Conservation (phyloP, 2,797 vertebrate genomes). For the Falco biarmicus region DNA sequence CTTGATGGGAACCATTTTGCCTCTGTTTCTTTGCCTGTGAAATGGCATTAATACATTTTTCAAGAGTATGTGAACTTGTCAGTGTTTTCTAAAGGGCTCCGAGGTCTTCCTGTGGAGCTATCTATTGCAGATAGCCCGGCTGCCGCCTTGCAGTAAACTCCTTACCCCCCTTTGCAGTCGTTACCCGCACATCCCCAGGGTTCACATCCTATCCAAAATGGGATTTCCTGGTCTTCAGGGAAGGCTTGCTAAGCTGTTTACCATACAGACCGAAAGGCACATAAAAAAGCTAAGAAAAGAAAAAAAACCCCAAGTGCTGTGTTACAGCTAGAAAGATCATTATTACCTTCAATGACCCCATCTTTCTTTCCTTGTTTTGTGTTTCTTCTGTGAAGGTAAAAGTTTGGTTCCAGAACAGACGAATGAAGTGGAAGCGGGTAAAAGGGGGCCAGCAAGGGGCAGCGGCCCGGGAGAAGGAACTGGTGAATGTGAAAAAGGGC, state of each 20-base stretch:
- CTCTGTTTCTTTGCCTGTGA: not conserved
- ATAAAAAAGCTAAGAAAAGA: not conserved
- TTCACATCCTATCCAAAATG: not conserved
- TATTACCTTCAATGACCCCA: not conserved
- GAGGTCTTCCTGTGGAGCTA: not conserved
- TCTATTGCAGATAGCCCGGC: not conserved
- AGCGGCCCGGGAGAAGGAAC: constrained; percentile 95
- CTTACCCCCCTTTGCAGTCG: not conserved
- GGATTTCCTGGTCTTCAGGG: not conserved
- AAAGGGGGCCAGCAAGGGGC: constrained; percentile 98
- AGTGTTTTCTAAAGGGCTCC: not conserved
- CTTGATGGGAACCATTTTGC: not conserved
- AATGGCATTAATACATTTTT: not conserved
- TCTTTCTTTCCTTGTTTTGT: not conserved
- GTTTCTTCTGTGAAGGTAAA: constrained; percentile 87
- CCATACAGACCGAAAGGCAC: not conserved
- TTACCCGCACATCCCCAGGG: not conserved
- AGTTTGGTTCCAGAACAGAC: constrained; percentile 98
- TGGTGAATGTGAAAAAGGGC: constrained; percentile 98
- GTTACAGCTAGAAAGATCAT: not conserved
- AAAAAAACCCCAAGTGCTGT: not conserved
- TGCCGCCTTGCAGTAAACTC: not conserved
- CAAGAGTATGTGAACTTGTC: not conserved
- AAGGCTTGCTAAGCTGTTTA: not conserved
- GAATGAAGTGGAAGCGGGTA: constrained; percentile 99